Evolutionary conservation across 2,888 invertebrate species (phyloP), one percentile per base, ranked within the genome.

Genomic region (Junonia oenone): DNA sequence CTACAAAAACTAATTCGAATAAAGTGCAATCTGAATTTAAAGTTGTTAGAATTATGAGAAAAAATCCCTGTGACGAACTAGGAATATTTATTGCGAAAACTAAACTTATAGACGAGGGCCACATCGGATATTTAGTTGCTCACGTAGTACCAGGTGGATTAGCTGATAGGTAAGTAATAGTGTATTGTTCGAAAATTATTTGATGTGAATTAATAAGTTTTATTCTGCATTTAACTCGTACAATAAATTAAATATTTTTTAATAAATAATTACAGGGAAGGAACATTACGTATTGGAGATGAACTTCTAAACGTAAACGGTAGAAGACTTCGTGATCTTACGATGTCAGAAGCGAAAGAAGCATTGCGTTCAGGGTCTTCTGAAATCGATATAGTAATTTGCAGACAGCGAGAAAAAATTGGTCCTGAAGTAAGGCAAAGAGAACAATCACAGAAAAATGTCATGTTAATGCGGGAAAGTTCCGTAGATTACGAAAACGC

Each of bases 291-390:
- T 52, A 91, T 94, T 29, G 94, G 94, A 11, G 95, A 95, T 72
- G 94, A 95, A 72, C 91, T 95, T 22, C 88, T 95, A 22, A 94
- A 94, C 63, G 94, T 95, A 4, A 95, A 95, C 71, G 95, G 95
- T 9, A 91, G 92, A 59, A 86, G 93, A 64, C 85, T 95, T 47
- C 91, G 93, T 4, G 93, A 94, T 47, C 81, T 95, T 14, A 92
- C 91, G 26, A 93, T 93, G 92, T 77, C 91, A 0, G 93, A 93
- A 76, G 93, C 93, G 40, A 91, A 93, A 68, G 93, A 92, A 76
- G 91, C 93, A n/a, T 81, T 94, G 3, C 91, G 92, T 63, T 92
- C 92, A 29, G 92, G 92, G 0, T 87, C 92, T 15, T 84, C 92
- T 0, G 92, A 93, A 68, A 92, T 94, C 31, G 94, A 94, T 70